phyloP scores from a whole-genome alignment of 2,113 vertebrate species.

The Vicugna pacos region DNA sequence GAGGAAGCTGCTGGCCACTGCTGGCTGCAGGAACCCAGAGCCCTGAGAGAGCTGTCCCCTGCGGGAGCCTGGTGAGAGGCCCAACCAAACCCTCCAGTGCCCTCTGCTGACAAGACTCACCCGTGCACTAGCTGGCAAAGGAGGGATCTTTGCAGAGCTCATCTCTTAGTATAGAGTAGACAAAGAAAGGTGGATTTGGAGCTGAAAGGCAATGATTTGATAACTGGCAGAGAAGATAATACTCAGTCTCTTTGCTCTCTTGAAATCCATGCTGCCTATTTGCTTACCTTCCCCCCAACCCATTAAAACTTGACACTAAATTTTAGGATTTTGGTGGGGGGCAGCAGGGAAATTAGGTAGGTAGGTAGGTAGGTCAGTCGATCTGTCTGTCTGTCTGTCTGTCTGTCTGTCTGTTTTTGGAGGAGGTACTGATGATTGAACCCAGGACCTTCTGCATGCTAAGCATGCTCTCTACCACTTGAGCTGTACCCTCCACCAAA shows the following conservation, averaged over 20 bases:
- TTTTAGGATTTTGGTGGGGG: not conserved
- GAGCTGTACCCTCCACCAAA: not conserved
- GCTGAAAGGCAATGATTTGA: not conserved
- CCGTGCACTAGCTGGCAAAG: not conserved
- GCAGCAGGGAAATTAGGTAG: no score
- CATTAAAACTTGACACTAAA: not conserved
- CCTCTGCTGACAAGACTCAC: not conserved
- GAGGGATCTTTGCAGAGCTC: not conserved
- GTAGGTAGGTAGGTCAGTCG: no score
- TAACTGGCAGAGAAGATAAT: not conserved
- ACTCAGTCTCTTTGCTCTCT: not conserved
- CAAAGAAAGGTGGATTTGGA: not conserved
- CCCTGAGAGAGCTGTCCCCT: no score
- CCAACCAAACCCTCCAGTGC: not conserved
- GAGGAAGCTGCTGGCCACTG: not conserved
- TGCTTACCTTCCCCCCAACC: not conserved
- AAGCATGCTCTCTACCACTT: no score
- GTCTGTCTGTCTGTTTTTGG: no score
- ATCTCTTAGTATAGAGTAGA: not conserved
- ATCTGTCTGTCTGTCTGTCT: no score
- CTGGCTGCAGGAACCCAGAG: not conserved
- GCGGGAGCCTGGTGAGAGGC: not conserved
- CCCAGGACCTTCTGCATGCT: no score
- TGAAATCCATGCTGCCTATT: not conserved
- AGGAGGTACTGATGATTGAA: no score